A percentile compares a stretch with the other conserved stretches of the same genome.
These are phyloP conservation scores for Parauchenoglanis ngamensis DNA, from an alignment of 2,797 vertebrate species.

Conservation along the genomic window DNA sequence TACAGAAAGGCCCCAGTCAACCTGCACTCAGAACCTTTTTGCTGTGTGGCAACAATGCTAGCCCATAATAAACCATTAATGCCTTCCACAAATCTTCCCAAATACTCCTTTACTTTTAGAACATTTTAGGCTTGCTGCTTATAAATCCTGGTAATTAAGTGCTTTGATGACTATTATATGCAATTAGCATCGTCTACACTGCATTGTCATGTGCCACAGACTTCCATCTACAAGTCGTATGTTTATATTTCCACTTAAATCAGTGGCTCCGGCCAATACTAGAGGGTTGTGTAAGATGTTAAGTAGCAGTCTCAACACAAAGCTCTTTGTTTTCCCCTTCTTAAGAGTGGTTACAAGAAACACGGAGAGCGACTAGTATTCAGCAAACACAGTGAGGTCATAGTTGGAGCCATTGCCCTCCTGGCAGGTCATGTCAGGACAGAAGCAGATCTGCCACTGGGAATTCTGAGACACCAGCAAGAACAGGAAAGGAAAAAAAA, in stretches of 20 bases:
- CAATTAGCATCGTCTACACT: background rate
- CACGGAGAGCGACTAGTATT: conserved; percentile 49
- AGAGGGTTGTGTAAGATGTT: conserved; percentile 38
- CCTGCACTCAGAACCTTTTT: no score
- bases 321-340: conserved; percentile 38
- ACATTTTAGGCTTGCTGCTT: background rate
- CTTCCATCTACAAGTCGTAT: background rate
- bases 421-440: conserved; percentile 48
- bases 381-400: conserved; percentile 62
- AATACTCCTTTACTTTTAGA: background rate
- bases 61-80: background rate
- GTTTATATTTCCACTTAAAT: conserved; percentile 30
- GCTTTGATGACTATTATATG: background rate
- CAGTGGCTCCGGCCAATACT: conserved; percentile 1
- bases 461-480: conserved; percentile 22
- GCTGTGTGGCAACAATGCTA: no score
- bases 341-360: conserved; percentile 33
- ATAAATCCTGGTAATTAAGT: background rate
- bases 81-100: background rate
- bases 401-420: conserved; percentile 55
- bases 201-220: background rate
- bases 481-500: background rate
- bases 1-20: no score
- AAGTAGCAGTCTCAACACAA: conserved; percentile 36
- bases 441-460: conserved; percentile 20